Base-by-base conservation (phyloP, 2,888 invertebrate genomes). In the Corbicula japonica region DNA sequence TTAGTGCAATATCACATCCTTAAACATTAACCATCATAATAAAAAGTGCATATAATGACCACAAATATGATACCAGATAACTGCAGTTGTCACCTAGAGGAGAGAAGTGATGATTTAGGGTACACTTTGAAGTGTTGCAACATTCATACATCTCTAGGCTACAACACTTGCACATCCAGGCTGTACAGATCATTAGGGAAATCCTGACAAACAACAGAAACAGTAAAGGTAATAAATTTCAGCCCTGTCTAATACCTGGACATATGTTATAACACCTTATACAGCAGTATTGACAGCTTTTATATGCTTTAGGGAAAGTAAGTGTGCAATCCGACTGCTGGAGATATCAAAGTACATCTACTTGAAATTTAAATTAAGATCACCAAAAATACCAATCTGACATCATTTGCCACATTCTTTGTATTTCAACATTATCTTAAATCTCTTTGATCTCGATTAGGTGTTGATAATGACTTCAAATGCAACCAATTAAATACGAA, bases 51-150 rank as follows among this genome's bases (percentile, higher is more conserved):
- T 38, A 35, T 54, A 54, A 41, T 54, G 52, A 66, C 66, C 66
- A 54, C 66, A 66, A 66, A 48, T 66, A 66, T 66, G 66, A 66
- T 66, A 66, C 54, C 23, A 50, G 28, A 52, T 66, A 50, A 66
- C 66, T 35, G n/a, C 54, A 54, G 18, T 30, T 66, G 66, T 66
- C 66, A 66, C 66, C 66, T 66, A 8, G 15, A 35, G 66, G 50
- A 28, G 23, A 28, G 10, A 18, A 8, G 52, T 30, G 34, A 70
- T 70, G 69, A 60, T 58, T 70, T 70, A 60, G 32, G 32, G 58
- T 34, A 38, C 48, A 70, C 60, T 50, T 70, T 70, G 69, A 70
- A 60, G 69, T 70, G 38, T 32, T 60, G 38, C 69, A 28, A 70
- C 58, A 70, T 46, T 50, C 28, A 35, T 34, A 38, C 60, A 35